Conservation (phyloP, 2,797 vertebrate species). For the Helostoma temminkii region DNA sequence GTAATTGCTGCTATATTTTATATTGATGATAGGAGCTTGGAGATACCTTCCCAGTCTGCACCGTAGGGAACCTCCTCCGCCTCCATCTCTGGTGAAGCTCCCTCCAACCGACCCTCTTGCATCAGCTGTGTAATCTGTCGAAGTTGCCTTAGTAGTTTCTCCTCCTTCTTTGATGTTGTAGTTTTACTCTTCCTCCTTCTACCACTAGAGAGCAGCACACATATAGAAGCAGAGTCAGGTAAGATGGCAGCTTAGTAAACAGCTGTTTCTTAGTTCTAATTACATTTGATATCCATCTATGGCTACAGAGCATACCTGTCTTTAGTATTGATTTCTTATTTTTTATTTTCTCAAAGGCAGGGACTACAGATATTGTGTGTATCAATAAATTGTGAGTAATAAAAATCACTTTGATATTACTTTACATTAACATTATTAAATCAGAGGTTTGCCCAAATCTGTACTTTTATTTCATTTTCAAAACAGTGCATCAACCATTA, state of each 20-base stretch:
- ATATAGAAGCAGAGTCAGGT: constrained; percentile 8
- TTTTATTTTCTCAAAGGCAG: background rate
- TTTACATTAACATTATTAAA: background rate
- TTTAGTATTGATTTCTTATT: background rate
- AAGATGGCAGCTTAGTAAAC: background rate
- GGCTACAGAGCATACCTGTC: background rate
- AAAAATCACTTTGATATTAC: background rate
- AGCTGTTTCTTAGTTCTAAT: background rate
- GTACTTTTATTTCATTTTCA: too few relatives aligned
- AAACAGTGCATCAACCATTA: background rate
- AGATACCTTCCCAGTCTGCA: constrained; percentile 93
- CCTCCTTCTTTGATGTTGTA: constrained; percentile 86
- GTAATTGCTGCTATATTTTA: background rate
- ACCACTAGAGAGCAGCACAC: constrained; percentile 67
- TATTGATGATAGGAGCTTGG: background rate
- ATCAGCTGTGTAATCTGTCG: constrained; percentile 90
- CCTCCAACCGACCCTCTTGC: constrained; percentile 91
- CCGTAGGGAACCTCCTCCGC: constrained; percentile 93
- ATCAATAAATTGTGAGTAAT: background rate
- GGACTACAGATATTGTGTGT: background rate
- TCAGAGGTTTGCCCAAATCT: too few relatives aligned
- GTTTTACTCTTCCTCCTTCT: constrained; percentile 79
- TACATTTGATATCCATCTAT: background rate
- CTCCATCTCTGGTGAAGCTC: constrained; percentile 92
- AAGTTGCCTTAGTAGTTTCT: constrained; percentile 89